Percentiles rank a stretch among this genome's conserved stretches.
Evolutionary conservation across 2,888 invertebrate species (phyloP).

Genomic region (Melieria picta): DNA sequence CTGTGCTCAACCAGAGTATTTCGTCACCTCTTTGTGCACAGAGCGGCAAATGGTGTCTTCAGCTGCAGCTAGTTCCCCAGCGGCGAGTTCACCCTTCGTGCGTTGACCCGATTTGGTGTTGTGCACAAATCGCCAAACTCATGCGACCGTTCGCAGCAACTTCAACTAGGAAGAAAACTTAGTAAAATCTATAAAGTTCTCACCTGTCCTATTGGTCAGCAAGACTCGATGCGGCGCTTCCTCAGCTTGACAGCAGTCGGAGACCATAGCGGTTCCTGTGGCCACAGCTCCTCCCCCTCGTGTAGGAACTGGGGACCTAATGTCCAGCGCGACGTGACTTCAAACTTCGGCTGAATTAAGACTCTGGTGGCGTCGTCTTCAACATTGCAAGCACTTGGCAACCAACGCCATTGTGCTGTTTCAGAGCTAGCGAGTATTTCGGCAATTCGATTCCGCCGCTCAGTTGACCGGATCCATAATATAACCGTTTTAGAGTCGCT

Average conservation of each 20-base stretch:
- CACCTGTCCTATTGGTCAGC: conserved; percentile 4
- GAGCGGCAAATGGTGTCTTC: no score
- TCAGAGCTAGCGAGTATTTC: conserved; percentile 30
- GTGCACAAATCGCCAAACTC: conserved; percentile 19
- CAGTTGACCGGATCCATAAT: conserved; percentile 45
- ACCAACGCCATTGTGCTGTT: conserved; percentile 45
- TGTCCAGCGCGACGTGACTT: conserved; percentile 3
- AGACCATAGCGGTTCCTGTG: neutral
- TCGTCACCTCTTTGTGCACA: neutral
- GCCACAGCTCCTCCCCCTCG: conserved; percentile 17
- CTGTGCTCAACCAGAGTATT: neutral
- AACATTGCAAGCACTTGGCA: conserved; percentile 45
- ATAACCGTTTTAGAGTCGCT: conserved; percentile 39
- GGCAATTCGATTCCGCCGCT: conserved; percentile 38
- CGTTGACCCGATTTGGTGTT: conserved; percentile 1
- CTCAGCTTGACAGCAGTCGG: neutral
- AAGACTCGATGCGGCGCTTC: neutral
- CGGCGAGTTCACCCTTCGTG: neutral
- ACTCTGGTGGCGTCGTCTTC: conserved; percentile 40
- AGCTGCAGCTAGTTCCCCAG: neutral
- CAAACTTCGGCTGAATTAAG: neutral
- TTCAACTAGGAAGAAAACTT: conserved; percentile 32
- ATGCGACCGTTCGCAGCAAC: conserved; percentile 25
- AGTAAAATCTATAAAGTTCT: conserved; percentile 22
- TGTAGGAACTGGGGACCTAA: conserved; percentile 26